Base-by-base conservation (phyloP, 2,888 invertebrate genomes). In the Mythimna albipuncta region DNA sequence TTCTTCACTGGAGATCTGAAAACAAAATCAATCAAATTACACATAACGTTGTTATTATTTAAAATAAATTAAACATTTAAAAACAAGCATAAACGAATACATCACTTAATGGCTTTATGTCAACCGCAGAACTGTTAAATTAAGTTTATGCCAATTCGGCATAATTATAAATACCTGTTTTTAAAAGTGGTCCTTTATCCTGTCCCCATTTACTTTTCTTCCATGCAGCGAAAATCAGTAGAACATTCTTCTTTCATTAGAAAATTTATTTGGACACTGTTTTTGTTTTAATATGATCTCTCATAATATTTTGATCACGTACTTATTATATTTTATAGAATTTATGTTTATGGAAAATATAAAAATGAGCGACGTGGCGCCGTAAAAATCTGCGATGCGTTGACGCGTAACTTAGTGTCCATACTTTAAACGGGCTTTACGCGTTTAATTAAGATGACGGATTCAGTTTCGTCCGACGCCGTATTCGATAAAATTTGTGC, bases 71-170 rank as follows among this genome's bases (percentile, higher is more conserved):
- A 58, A 41, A 66, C 19, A 66, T 58, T 52, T 21, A 21, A n/a
- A 66, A 59, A 66, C 59, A 66, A 59, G 65, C 41, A 66, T 66
- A 11, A 58, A 66, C 65, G 13, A n/a, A 41, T 58, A 66, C 59
- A 66, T 41, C n/a, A 66, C 59, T 66, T 66, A 41, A 59, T 41
- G 65, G 6, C 19, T 65, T 41, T 35, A n/a, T 26, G 26, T 11
- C 6, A 55, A 55, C 11, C 26, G 55, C 21, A 26, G 6, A 54
- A 54, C 10, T n/a, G 52, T 54, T 21, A 3, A 10, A 50, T 3
- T n/a, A n/a, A 21, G n/a, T n/a, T 11, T 6, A 19, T 63, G 19
- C 11, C 19, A 47, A 32, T 47, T 63, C 7, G 5, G 13, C 32
- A 7, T 6, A 16, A 52, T n/a, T 16, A 52, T 16, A 21, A 16